Base-by-base conservation (phyloP, 2,113 vertebrate species). In the Oenanthe melanoleuca region DNA sequence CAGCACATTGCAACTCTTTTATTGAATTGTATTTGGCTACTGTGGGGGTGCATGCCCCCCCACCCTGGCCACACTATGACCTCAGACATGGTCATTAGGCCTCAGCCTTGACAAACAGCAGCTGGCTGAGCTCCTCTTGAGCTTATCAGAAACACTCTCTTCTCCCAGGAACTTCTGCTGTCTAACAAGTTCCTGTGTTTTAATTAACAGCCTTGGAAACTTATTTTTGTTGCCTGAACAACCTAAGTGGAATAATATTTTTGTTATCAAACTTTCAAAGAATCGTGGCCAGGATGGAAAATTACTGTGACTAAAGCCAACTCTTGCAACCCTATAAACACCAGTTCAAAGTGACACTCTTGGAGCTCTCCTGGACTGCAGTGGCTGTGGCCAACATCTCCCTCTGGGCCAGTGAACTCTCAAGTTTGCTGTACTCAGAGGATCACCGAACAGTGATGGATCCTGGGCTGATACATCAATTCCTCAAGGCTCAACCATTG, bases 381-480 rank as follows among this genome's bases (percentile, higher is more conserved):
- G 25, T 29, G 16, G 1, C n/a, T 56, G 40, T 56, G 66, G 45
- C 31, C 34, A 34, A 5, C 50, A 42, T 42, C 8, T 66, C 42
- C 34, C 29, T 57, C 52, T 42, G 25, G 25, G 60, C 20, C 47
- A 49, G 16, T 9, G 24, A 59, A 34, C 31, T 40, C n/a, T 49
- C 24, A 16, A 7, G 20, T 42, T 66, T 42, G 52, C 44, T 37
- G 33, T 34, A 42, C 21, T 25, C 7, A 2, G 52, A 42, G 16
- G 31, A n/a, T 57, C 3, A 3, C 11, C 2, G 2, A 57, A 57
- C 34, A 34, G 3, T 20, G 45, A 37, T 2, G 1, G 23, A 42
- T 42, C 37, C 34, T 75, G 34, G 37, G 37, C 37, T 50, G 61
- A 75, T 42, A 50, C 5, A 38, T 9, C 7, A 2, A 21, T 20